Percentiles rank a stretch among this genome's conserved stretches.
phyloP scores from a whole-genome alignment of 2,888 invertebrate species.

The Allacma fusca region DNA sequence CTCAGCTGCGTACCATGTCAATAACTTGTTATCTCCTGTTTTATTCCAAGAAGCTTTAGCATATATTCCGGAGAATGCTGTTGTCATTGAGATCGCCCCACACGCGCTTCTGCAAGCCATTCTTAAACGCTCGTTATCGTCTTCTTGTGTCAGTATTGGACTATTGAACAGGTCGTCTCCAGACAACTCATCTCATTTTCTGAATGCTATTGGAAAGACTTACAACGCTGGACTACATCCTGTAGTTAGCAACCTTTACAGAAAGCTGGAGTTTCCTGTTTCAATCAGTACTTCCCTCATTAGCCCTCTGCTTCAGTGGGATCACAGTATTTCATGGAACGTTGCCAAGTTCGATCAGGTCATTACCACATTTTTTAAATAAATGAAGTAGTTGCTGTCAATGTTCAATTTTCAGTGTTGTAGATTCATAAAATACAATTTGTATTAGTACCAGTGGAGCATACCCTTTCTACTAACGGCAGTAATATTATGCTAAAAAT shows the following conservation, averaged over 20 bases:
- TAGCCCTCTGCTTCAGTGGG: conserved; percentile 87
- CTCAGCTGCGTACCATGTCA: conserved; percentile 93
- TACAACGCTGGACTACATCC: conserved; percentile 84
- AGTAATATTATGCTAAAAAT: no score
- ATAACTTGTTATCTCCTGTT: conserved; percentile 93
- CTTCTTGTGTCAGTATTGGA: conserved; percentile 79
- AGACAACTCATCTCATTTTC: conserved; percentile 78
- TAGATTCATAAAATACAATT: no score
- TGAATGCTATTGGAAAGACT: conserved; percentile 82
- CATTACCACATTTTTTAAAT: no score
- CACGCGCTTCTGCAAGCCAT: conserved; percentile 94
- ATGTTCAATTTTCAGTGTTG: no score
- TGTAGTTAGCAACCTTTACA: conserved; percentile 76
- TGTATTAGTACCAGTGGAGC: no score
- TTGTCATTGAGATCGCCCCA: conserved; percentile 93
- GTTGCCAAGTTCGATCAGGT: conserved; percentile 76
- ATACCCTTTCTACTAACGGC: no score
- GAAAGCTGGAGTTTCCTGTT: conserved; percentile 82
- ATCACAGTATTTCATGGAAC: conserved; percentile 87
- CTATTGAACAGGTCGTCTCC: conserved; percentile 83
- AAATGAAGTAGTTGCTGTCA: no score
- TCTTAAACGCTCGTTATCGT: conserved; percentile 81
- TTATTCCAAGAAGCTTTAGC: conserved; percentile 87
- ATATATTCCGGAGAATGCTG: conserved; percentile 85
- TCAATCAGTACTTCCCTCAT: conserved; percentile 90